Conservation (phyloP, 2,113 vertebrate species). For the Rhea pennata region DNA sequence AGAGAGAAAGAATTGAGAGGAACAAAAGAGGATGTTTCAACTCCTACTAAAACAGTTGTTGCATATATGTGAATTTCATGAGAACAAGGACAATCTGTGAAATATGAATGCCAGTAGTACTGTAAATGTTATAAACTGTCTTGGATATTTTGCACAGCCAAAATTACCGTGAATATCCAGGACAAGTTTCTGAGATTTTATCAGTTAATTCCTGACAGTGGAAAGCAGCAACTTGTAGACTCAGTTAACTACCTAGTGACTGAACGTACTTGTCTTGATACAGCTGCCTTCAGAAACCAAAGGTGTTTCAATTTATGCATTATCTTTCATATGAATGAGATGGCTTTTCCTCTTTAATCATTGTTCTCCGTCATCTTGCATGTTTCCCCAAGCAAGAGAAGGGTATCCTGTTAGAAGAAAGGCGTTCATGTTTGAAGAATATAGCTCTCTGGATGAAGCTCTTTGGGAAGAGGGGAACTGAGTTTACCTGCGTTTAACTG, state of each 20-base stretch:
- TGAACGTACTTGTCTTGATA: background rate
- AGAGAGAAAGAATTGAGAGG: background rate
- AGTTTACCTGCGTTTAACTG: background rate
- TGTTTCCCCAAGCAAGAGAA: background rate
- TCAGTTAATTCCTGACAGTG: background rate
- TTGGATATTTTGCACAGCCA: background rate
- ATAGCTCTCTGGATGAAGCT: background rate
- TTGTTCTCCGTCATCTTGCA: background rate
- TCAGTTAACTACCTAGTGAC: background rate
- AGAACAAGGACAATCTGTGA: background rate
- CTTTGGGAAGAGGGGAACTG: background rate
- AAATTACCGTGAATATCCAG: background rate
- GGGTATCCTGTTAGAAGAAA: background rate
- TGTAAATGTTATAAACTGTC: background rate
- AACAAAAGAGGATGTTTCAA: background rate
- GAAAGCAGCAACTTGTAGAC: background rate
- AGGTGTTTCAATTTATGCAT: background rate
- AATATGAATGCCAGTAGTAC: background rate
- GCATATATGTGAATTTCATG: background rate
- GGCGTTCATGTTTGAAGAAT: background rate
- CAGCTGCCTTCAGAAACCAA: background rate
- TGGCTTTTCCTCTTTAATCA: background rate
- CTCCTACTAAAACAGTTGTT: background rate
- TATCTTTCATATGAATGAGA: background rate
- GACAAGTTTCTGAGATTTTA: background rate